Conservation (phyloP, 2,797 vertebrate species). For the Macropus fuliginosus region DNA sequence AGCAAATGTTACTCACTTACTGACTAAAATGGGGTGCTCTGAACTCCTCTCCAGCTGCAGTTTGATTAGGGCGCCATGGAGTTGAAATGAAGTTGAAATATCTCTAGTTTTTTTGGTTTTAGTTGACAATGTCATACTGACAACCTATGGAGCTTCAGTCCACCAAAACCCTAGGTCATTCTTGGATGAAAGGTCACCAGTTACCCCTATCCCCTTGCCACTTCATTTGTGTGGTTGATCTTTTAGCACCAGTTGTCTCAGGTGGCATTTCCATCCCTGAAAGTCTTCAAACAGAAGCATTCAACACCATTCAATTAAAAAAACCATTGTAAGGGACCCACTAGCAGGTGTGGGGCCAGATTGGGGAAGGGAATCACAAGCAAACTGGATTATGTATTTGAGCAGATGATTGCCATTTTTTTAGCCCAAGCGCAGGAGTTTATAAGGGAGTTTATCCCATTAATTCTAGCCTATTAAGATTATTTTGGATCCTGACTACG, state of each 20-base stretch:
- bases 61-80: neutral
- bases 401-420: neutral
- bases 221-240: neutral
- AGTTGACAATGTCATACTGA: neutral
- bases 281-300: neutral
- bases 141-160: neutral
- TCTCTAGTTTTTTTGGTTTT: neutral
- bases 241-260: neutral
- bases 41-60: neutral
- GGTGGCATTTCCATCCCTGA: neutral
- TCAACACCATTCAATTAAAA: neutral
- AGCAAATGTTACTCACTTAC: neutral
- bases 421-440: neutral
- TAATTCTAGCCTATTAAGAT: neutral
- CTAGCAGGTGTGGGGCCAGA: neutral
- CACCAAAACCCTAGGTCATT: neutral
- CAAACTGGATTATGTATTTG: neutral
- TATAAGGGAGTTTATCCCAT: neutral
- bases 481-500: neutral
- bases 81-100: neutral
- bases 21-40: neutral
- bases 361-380: neutral
- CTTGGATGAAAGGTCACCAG: neutral
- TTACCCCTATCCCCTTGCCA: neutral
- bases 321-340: neutral